A percentile compares a stretch with the other conserved stretches of the same genome.
Evolutionary conservation across 2,113 vertebrate species (phyloP).

Genomic region (Chaenocephalus aceratus): DNA sequence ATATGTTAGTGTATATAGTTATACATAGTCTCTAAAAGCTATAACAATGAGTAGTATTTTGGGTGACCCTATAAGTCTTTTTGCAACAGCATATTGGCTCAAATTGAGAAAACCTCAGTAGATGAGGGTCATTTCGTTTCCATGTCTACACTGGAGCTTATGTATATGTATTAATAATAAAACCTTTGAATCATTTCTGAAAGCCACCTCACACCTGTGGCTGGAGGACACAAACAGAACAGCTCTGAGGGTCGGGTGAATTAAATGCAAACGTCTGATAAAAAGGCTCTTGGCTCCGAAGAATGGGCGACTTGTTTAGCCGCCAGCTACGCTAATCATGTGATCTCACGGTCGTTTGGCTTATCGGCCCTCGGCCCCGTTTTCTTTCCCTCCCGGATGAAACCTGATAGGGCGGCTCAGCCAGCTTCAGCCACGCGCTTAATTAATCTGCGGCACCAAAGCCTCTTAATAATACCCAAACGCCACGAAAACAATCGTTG

Average conservation of each 20-base stretch:
- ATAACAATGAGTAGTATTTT: too few relatives aligned
- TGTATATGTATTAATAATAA: too few relatives aligned
- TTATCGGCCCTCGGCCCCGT: conserved; percentile 68
- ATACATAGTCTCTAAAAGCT: too few relatives aligned
- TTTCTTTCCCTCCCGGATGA: conserved; percentile 62
- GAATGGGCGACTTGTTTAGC: conserved; percentile 44
- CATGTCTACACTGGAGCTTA: too few relatives aligned
- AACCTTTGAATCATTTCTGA: too few relatives aligned
- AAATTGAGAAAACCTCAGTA: too few relatives aligned
- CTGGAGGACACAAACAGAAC: not conserved
- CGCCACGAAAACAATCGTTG: conserved; percentile 44
- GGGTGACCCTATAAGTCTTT: too few relatives aligned
- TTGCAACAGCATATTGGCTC: too few relatives aligned
- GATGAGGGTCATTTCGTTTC: too few relatives aligned
- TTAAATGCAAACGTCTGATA: not conserved
- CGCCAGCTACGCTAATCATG: conserved; percentile 44
- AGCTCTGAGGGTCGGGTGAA: not conserved
- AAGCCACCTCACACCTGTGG: not conserved
- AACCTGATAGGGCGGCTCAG: conserved; percentile 69
- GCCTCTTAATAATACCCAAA: conserved; percentile 66
- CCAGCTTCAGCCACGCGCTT: conserved; percentile 63
- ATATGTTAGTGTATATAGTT: too few relatives aligned
- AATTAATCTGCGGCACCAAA: conserved; percentile 71
- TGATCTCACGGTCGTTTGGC: conserved; percentile 56
- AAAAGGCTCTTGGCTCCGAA: conserved; percentile 30